These are phyloP conservation scores for Triplophysa tibetana DNA, from an alignment of 2,113 vertebrate species.

Conservation along the genomic window DNA sequence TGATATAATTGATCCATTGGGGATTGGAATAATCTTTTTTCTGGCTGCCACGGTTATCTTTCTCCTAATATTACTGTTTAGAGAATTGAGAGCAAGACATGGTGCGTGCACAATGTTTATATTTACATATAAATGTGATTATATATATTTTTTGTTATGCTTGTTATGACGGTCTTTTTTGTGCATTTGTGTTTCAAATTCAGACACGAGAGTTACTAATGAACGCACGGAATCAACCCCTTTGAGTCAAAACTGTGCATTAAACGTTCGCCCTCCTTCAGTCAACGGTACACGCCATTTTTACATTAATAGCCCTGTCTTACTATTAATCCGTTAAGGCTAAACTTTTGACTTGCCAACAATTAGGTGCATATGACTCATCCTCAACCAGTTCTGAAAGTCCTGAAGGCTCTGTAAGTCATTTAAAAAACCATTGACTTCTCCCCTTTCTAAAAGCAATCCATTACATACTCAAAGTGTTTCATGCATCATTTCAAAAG, in stretches of 20 bases:
- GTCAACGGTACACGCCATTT: conserved; percentile 28
- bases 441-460: neutral
- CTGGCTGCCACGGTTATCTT: neutral
- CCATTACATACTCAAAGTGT: neutral
- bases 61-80: conserved; percentile 33
- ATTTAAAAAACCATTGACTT: neutral
- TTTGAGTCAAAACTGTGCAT: neutral
- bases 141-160: neutral
- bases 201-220: neutral
- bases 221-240: neutral
- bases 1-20: neutral
- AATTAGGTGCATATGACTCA: conserved; percentile 19
- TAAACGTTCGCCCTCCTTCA: neutral
- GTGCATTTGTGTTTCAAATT: neutral
- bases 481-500: too few relatives aligned
- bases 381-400: conserved; percentile 45
- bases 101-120: conserved; percentile 10
- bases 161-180: neutral
- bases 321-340: neutral
- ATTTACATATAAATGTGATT: neutral
- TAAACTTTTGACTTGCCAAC: conserved; percentile 10
- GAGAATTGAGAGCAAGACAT: neutral
- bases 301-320: neutral
- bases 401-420: conserved; percentile 35
- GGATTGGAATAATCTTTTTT: conserved; percentile 29